Evolutionary conservation across 2,113 vertebrate genomes (phyloP).

Genomic region (Gobius niger): DNA sequence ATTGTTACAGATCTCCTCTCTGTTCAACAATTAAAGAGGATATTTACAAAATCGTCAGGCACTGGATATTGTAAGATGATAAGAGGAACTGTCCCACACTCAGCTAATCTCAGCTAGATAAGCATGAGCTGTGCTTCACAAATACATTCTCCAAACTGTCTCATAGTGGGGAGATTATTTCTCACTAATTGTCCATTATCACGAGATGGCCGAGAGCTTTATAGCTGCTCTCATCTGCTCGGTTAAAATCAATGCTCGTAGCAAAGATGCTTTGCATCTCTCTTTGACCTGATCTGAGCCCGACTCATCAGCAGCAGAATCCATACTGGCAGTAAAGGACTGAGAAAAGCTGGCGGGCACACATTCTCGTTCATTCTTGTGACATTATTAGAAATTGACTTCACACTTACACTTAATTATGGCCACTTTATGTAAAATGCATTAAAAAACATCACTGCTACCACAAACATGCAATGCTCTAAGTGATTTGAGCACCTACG

Average conservation of each 20-base stretch:
- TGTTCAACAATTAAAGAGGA: slow-evolving; percentile 39
- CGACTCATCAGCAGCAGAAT: background rate
- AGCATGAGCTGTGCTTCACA: background rate
- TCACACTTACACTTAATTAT: too few species aligned
- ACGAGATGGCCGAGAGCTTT: slow-evolving; percentile 10
- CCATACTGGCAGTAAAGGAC: too few species aligned
- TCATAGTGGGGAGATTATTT: slow-evolving; percentile 15
- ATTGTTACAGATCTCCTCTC: slow-evolving; percentile 78
- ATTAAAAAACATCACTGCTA: too few species aligned
- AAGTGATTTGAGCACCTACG: slow-evolving; percentile 64
- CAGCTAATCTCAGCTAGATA: slow-evolving; percentile 5
- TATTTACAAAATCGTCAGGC: background rate
- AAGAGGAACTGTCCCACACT: background rate
- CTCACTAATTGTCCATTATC: slow-evolving; percentile 40
- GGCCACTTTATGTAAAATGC: too few species aligned
- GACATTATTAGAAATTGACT: too few species aligned
- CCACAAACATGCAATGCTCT: background rate
- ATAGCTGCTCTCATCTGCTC: slow-evolving; percentile 22
- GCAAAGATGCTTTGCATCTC: background rate
- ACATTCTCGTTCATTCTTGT: too few species aligned
- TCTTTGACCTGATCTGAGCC: background rate
- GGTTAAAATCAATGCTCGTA: slow-evolving; percentile 26
- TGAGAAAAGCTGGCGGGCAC: background rate
- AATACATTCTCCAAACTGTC: slow-evolving; percentile 10
- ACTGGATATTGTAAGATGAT: background rate